phyloP scores from a whole-genome alignment of 2,888 invertebrate species.

The Caenorhabditis zanzibari region DNA sequence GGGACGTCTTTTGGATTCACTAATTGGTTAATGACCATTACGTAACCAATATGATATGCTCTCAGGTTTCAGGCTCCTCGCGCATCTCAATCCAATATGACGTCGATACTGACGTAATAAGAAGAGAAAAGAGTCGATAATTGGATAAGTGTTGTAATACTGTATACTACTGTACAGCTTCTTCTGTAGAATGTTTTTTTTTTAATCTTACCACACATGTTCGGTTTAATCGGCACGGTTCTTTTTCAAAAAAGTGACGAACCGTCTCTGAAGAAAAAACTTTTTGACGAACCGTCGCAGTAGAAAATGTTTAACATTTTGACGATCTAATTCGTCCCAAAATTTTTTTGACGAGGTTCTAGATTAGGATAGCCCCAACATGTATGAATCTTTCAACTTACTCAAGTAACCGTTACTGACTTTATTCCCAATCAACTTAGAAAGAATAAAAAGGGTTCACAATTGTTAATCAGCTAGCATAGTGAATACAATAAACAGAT shows the following conservation, averaged over 20 bases:
- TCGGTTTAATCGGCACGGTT: too few species aligned
- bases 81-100: slow-evolving; percentile 15
- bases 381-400: too few species aligned
- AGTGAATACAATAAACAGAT: slow-evolving; percentile 23
- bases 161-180: not conserved
- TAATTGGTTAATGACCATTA: slow-evolving; percentile 55
- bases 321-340: too few species aligned
- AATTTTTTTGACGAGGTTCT: too few species aligned
- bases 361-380: too few species aligned
- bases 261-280: too few species aligned
- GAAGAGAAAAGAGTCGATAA: slow-evolving; percentile 4
- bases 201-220: too few species aligned
- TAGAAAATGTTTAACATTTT: too few species aligned
- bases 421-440: not conserved
- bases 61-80: slow-evolving; percentile 5
- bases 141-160: slow-evolving; percentile 16
- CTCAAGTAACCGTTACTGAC: too few species aligned
- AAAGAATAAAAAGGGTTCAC: not conserved
- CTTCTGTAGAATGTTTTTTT: too few species aligned
- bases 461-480: slow-evolving; percentile 16
- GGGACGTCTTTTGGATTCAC: slow-evolving; percentile 12
- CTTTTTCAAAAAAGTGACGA: too few species aligned
- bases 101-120: not conserved
- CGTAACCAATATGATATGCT: slow-evolving; percentile 29
- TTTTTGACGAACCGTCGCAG: too few species aligned